A percentile compares a stretch with the other conserved stretches of the same genome.
Evolutionary conservation across 2,113 vertebrate genomes (phyloP).

Genomic region (Sander lucioperca): DNA sequence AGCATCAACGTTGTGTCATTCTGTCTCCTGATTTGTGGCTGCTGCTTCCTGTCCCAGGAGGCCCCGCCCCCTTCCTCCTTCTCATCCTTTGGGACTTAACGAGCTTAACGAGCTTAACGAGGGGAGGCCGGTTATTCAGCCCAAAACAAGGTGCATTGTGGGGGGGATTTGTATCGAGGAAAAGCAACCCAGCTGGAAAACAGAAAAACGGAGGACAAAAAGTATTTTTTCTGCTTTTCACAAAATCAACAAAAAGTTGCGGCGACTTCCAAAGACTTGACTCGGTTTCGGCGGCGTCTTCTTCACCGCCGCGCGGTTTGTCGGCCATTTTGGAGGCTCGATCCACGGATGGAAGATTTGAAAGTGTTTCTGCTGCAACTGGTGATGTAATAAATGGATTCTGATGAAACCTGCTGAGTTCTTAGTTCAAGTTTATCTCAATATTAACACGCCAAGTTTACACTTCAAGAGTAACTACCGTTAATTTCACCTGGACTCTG

Average conservation of each 20-base stretch:
- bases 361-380: constrained; percentile 69
- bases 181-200: no score
- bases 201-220: not conserved
- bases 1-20: constrained; percentile 53
- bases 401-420: constrained; percentile 40
- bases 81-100: not conserved
- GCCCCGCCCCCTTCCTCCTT: constrained; percentile 42
- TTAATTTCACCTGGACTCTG: no score
- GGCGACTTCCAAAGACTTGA: not conserved
- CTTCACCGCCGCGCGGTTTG: not conserved
- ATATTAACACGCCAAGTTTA: no score
- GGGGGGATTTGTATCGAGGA: not conserved
- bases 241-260: not conserved
- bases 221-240: constrained; percentile 6
- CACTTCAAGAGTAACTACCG: no score
- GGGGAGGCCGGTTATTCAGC: not conserved
- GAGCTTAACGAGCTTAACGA: not conserved
- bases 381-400: constrained; percentile 77
- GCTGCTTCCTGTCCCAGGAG: constrained; percentile 44
- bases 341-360: constrained; percentile 49
- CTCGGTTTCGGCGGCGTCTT: not conserved
- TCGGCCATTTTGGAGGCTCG: constrained; percentile 34
- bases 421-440: not conserved
- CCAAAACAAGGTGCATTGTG: constrained; percentile 6
- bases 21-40: constrained; percentile 53